Evolutionary conservation across 2,113 vertebrate genomes (phyloP).

Genomic region (Apus apus): DNA sequence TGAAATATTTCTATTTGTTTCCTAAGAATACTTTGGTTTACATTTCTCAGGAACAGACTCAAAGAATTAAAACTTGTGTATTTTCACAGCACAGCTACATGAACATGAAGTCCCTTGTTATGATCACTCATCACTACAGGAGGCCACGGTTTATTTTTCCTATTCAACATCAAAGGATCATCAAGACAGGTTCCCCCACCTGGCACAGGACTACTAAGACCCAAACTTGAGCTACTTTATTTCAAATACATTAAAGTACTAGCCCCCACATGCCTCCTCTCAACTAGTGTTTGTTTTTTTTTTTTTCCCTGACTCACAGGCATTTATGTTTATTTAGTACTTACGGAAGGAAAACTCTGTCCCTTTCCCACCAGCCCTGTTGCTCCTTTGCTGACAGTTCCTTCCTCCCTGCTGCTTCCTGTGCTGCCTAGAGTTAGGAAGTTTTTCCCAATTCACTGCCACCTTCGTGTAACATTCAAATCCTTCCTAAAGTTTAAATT

Average conservation of each 20-base stretch:
- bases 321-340: not conserved
- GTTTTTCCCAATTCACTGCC: not conserved
- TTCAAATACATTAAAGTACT: not conserved
- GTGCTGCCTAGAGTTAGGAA: not conserved
- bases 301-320: not conserved
- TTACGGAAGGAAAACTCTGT: not conserved
- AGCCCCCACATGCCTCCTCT: not conserved
- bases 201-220: not conserved
- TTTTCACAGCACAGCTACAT: not conserved
- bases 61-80: not conserved
- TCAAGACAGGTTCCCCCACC: not conserved
- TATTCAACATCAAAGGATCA: not conserved
- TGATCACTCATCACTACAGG: rapidly evolving
- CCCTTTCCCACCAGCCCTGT: not conserved
- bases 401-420: not conserved
- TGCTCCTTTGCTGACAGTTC: not conserved
- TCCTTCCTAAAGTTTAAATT: not conserved
- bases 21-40: not conserved
- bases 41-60: not conserved
- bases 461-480: not conserved
- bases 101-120: not conserved
- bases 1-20: not conserved
- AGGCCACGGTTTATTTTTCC: not conserved
- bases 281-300: not conserved
- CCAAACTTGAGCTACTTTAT: not conserved